Percentiles rank a stretch among this genome's conserved stretches.
phyloP scores from a whole-genome alignment of 2,113 vertebrate genomes.

The Synodontis membranacea region DNA sequence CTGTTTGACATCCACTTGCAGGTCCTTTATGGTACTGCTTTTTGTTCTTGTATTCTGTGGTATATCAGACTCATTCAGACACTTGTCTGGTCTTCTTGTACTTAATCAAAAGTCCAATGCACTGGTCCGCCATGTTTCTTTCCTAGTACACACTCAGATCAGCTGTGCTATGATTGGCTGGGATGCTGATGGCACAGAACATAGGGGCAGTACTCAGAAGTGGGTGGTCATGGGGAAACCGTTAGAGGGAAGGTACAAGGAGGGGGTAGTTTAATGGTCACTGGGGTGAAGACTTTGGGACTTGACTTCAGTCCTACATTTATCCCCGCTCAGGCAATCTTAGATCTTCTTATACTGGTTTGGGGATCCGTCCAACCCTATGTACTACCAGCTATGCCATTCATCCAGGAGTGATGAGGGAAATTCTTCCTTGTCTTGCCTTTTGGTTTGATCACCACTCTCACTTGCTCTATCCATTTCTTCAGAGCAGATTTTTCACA shows the following conservation, averaged over 20 bases:
- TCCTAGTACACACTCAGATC: slow-evolving; percentile 20
- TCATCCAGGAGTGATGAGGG: slow-evolving; percentile 44
- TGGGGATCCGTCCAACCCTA: background rate
- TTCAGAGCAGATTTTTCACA: slow-evolving; percentile 69
- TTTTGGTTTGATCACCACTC: background rate
- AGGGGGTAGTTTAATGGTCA: slow-evolving; percentile 41
- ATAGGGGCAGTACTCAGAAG: slow-evolving; percentile 64
- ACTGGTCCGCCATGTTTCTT: background rate
- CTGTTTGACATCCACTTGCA: background rate
- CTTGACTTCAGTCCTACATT: slow-evolving; percentile 63
- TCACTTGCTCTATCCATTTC: slow-evolving; percentile 18
- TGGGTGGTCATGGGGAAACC: slow-evolving; percentile 65
- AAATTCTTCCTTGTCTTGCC: slow-evolving; percentile 43
- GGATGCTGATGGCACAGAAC: slow-evolving; percentile 67
- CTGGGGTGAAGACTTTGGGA: slow-evolving; percentile 51
- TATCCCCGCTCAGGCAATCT: slow-evolving; percentile 63
- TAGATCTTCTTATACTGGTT: slow-evolving; percentile 54
- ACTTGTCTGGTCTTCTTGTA: background rate
- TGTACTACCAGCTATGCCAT: background rate
- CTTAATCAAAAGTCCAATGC: background rate
- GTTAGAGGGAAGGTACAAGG: slow-evolving; percentile 53
- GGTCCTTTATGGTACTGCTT: background rate
- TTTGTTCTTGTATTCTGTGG: background rate
- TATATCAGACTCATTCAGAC: background rate
- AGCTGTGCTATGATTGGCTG: slow-evolving; percentile 71